Conservation (phyloP, 2,797 vertebrate species). For the Sciaenops ocellatus region DNA sequence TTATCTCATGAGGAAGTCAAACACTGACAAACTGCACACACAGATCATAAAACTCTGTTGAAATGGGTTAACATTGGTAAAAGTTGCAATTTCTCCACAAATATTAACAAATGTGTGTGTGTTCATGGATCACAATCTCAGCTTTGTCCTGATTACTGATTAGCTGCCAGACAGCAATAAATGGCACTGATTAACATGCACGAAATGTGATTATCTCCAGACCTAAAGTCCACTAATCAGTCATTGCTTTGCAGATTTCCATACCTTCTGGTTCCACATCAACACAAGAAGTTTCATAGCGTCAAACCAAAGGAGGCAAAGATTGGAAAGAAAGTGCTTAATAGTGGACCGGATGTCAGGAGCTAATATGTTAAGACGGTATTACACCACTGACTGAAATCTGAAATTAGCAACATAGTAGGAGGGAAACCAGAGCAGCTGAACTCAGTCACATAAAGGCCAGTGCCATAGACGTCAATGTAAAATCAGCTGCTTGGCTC, state of each 20-base stretch:
- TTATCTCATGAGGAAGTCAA: conserved; percentile 37
- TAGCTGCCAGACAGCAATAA: conserved; percentile 32
- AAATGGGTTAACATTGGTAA: not conserved
- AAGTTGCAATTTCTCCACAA: not conserved
- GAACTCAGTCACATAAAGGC: conserved; percentile 44
- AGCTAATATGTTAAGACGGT: not conserved
- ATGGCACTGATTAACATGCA: conserved; percentile 40
- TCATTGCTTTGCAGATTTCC: conserved; percentile 26
- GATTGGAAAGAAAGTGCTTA: conserved; percentile 11
- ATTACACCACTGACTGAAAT: conserved; percentile 1
- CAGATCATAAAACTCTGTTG: not conserved
- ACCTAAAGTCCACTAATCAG: conserved; percentile 47
- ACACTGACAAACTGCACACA: conserved; percentile 8
- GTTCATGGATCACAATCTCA: conserved; percentile 4
- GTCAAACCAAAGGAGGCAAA: conserved; percentile 35
- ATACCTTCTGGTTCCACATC: conserved; percentile 59
- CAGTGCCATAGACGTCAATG: conserved; percentile 43
- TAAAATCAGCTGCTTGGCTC: conserved; percentile 32
- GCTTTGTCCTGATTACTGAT: conserved; percentile 45
- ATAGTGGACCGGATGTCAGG: not conserved
- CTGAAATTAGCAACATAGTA: not conserved
- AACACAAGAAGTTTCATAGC: conserved; percentile 64
- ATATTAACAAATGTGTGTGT: not conserved
- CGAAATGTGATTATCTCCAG: conserved; percentile 13
- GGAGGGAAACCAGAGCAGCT: conserved; percentile 18